phyloP scores from a whole-genome alignment of 2,888 invertebrate genomes.

The Aphidius colemani region DNA sequence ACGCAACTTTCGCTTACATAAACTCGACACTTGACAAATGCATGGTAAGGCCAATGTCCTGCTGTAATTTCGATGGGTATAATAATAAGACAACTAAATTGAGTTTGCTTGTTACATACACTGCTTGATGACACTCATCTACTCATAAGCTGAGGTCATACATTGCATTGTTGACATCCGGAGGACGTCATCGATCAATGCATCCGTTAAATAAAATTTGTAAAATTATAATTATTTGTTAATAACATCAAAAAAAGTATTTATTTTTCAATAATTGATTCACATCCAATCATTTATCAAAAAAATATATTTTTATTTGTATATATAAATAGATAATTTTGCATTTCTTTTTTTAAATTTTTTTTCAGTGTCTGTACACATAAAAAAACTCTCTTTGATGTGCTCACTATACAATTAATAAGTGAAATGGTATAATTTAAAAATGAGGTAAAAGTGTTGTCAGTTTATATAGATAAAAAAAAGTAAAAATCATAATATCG shows the following conservation, averaged over 20 bases:
- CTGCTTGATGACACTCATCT: conserved; percentile 36
- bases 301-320: too few species aligned
- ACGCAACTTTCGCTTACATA: conserved; percentile 40
- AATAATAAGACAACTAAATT: conserved; percentile 19
- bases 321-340: too few species aligned
- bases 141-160: not conserved
- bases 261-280: too few species aligned
- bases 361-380: not conserved
- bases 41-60: conserved; percentile 53
- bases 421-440: conserved; percentile 26
- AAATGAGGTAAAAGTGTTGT: conserved; percentile 24
- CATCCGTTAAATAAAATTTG: conserved; percentile 22
- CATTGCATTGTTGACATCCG: conserved; percentile 26
- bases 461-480: conserved; percentile 10
- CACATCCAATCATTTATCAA: too few species aligned
- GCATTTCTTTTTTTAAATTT: too few species aligned
- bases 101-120: conserved; percentile 16
- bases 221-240: too few species aligned
- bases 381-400: conserved; percentile 2
- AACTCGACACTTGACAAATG: conserved; percentile 38
- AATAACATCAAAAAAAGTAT: too few species aligned
- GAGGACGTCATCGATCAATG: conserved; percentile 28
- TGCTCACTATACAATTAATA: conserved; percentile 19
- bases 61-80: conserved; percentile 24
- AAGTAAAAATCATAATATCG: not conserved